Conservation (phyloP, 1,140 invertebrate genomes). For the Philotrypesis tridentata region DNA sequence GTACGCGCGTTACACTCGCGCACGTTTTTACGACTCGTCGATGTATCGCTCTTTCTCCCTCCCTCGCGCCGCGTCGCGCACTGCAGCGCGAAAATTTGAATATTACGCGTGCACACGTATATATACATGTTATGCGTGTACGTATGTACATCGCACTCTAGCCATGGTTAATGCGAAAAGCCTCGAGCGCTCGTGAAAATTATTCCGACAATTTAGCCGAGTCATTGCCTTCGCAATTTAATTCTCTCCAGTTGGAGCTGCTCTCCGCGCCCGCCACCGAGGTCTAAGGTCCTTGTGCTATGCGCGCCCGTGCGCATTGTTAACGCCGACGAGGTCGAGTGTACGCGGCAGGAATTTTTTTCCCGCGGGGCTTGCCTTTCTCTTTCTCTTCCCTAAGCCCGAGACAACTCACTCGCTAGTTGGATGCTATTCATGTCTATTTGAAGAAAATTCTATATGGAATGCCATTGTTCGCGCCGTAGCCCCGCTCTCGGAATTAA, state of each 20-base stretch:
- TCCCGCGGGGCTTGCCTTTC: neutral
- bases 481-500: neutral
- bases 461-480: neutral
- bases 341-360: neutral
- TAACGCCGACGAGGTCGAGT: constrained; percentile 8
- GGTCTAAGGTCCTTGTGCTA: neutral
- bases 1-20: too few species aligned
- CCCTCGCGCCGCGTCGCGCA: too few species aligned
- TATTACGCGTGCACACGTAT: too few species aligned
- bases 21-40: too few species aligned
- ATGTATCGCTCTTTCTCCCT: too few species aligned
- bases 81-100: too few species aligned
- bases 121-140: too few species aligned
- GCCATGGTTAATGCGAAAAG: neutral
- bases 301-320: neutral
- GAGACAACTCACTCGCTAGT: neutral
- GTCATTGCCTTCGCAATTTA: neutral
- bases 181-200: neutral
- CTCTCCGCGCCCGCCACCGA: too few species aligned
- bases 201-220: neutral
- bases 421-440: neutral
- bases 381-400: neutral
- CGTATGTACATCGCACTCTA: too few species aligned
- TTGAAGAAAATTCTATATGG: neutral
- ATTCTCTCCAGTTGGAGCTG: neutral